Percentiles rank a stretch among this genome's conserved stretches.
Evolutionary conservation across 1,140 invertebrate species (phyloP).

Genomic region (Rhagoletis zephyria): DNA sequence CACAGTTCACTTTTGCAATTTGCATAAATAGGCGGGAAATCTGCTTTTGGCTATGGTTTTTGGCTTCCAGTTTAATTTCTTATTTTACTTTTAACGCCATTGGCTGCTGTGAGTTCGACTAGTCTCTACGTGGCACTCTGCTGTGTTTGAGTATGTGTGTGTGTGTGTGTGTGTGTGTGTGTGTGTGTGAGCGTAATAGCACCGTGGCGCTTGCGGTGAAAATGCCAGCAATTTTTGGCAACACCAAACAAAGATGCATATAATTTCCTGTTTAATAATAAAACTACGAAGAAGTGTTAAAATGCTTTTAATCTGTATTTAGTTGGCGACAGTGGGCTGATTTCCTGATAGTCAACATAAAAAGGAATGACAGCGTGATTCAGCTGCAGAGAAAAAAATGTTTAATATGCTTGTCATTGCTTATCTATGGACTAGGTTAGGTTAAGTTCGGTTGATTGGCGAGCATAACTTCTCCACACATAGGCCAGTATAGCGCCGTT

Average conservation of each 20-base stretch:
- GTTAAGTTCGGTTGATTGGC: no score
- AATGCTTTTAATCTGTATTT: not conserved
- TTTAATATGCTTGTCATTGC: no score
- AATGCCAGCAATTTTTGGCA: constrained; percentile 28
- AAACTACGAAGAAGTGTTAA: constrained; percentile 20
- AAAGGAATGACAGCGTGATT: no score
- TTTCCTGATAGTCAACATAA: no score
- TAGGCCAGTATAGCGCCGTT: no score
- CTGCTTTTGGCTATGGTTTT: constrained; percentile 34
- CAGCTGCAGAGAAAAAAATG: no score
- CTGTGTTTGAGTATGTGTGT: not conserved
- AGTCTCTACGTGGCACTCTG: no score
- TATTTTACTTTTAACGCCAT: not conserved
- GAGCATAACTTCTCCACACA: no score
- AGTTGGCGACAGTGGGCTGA: not conserved
- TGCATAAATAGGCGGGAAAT: constrained; percentile 48
- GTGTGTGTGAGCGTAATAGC: not conserved
- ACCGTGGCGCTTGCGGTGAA: not conserved
- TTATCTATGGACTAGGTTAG: no score
- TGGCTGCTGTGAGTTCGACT: not conserved
- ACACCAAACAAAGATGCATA: not conserved
- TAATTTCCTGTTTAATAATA: constrained; percentile 40
- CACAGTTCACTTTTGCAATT: not conserved
- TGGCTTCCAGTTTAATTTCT: not conserved
- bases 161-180: not conserved